Percentiles rank a stretch among this genome's conserved stretches.
Conservation (phyloP, 2,888 invertebrate genomes). For the Anarsia innoxiella region DNA sequence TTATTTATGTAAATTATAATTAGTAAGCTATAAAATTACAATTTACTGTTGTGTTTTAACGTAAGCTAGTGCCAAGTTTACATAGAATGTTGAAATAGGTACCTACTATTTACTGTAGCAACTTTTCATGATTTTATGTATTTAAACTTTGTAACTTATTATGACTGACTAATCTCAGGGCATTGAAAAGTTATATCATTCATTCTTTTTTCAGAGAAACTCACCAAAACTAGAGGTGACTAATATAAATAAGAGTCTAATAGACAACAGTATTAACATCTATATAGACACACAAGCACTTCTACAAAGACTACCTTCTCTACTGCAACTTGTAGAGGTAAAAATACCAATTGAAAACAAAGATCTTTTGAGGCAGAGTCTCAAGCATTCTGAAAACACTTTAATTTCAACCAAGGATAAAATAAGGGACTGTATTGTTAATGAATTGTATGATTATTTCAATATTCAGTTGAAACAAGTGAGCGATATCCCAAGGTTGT, state of each 20-base stretch:
- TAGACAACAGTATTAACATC: slow-evolving; percentile 56
- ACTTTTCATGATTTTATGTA: no score
- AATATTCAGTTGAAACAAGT: slow-evolving; percentile 84
- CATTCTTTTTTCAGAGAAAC: slow-evolving; percentile 53
- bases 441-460: slow-evolving; percentile 57
- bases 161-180: no score
- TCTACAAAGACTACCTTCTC: slow-evolving; percentile 40
- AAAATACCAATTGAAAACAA: slow-evolving; percentile 40
- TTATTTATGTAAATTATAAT: neutral
- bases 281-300: slow-evolving; percentile 48
- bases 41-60: no score
- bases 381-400: slow-evolving; percentile 39
- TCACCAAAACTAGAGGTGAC: slow-evolving; percentile 39
- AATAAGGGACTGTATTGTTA: slow-evolving; percentile 55
- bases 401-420: slow-evolving; percentile 40
- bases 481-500: slow-evolving; percentile 93
- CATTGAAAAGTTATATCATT: no score
- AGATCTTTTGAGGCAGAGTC: slow-evolving; percentile 39
- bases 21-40: neutral
- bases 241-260: slow-evolving; percentile 47
- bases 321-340: slow-evolving; percentile 38
- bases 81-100: no score
- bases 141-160: no score
- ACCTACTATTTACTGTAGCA: no score
- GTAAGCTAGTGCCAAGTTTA: no score